These are phyloP conservation scores for Agrotis exclamationis DNA, from an alignment of 2,888 invertebrate species.

Conservation along the genomic window DNA sequence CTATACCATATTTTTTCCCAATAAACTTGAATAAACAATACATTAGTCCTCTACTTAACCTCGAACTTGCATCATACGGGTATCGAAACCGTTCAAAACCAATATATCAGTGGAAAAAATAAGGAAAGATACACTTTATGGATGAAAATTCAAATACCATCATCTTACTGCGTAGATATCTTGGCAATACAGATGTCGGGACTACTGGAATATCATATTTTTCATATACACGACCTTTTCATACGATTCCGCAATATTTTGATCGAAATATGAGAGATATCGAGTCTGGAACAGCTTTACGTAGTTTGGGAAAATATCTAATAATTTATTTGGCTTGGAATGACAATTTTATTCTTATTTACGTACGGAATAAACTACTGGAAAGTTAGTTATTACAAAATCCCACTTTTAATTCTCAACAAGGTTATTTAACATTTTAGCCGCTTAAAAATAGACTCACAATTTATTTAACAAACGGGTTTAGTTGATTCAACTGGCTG, in stretches of 20 bases:
- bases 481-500: conserved; percentile 30
- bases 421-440: conserved; percentile 19
- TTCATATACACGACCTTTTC: conserved; percentile 40
- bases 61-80: not conserved
- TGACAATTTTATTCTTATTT: not conserved
- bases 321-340: conserved; percentile 24
- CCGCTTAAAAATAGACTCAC: conserved; percentile 33
- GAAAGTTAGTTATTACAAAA: not conserved
- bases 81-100: conserved; percentile 15
- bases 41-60: not conserved
- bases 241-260: conserved; percentile 57
- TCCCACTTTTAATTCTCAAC: not conserved
- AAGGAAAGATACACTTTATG: conserved; percentile 28
- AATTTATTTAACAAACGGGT: conserved; percentile 40
- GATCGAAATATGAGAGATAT: conserved; percentile 61
- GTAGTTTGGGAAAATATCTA: conserved; percentile 28
- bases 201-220: conserved; percentile 39
- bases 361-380: not conserved
- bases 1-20: not conserved
- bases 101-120: conserved; percentile 45
- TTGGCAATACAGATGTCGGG: conserved; percentile 37
- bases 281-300: conserved; percentile 24
- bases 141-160: conserved; percentile 54
- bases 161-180: conserved; percentile 17
- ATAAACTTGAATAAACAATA: conserved; percentile 9